These are phyloP conservation scores for Bradypus variegatus DNA, from an alignment of 2,797 vertebrate species.

Conservation along the genomic window DNA sequence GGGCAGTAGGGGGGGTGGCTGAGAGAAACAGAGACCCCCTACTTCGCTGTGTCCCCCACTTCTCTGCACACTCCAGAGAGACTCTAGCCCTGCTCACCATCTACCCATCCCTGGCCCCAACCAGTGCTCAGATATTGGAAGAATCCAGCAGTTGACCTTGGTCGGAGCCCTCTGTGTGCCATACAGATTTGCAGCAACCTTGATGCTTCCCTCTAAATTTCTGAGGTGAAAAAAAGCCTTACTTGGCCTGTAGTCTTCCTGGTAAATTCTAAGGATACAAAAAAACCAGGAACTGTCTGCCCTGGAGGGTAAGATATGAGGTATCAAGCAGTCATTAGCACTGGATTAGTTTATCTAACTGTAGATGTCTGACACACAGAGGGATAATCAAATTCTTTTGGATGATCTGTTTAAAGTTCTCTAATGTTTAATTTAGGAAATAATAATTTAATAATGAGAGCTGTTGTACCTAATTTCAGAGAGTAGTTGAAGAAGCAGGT, in stretches of 20 bases:
- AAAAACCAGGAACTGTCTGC: fast-evolving
- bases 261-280: neutral
- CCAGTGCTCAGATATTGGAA: neutral
- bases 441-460: slow-evolving; percentile 4
- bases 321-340: too few relatives aligned
- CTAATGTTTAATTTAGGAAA: neutral
- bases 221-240: neutral
- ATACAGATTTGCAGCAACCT: neutral
- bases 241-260: neutral
- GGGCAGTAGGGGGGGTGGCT: too few relatives aligned
- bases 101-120: neutral
- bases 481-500: neutral
- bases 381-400: neutral
- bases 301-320: neutral
- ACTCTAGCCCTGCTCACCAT: neutral
- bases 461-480: slow-evolving; percentile 16
- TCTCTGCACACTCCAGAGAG: neutral
- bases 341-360: neutral
- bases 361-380: neutral
- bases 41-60: neutral
- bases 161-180: neutral
- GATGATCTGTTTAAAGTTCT: neutral
- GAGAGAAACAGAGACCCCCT: neutral
- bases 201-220: neutral
- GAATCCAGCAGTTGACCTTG: neutral